phyloP scores from a whole-genome alignment of 53 echinoderm and acorn worm species.

The Zoroaster sp. region DNA sequence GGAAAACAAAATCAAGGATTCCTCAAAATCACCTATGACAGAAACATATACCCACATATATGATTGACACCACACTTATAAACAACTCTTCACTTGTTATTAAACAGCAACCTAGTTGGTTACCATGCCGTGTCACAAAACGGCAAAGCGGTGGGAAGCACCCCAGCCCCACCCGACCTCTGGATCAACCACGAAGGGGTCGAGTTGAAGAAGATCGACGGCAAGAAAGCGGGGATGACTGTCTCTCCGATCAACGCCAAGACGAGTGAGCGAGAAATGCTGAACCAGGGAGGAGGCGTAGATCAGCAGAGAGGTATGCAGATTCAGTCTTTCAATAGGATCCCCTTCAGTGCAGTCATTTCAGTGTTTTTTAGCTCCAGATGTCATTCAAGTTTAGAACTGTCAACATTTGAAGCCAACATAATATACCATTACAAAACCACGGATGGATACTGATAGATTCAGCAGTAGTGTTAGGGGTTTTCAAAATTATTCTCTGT shows the following conservation, averaged over 20 bases:
- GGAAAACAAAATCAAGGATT: not conserved
- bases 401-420: too few relatives aligned
- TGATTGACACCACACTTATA: not conserved
- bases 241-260: slow-evolving; percentile 25
- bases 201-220: slow-evolving; percentile 10
- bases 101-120: slow-evolving; percentile 54
- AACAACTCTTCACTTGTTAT: too few relatives aligned
- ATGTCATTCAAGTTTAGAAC: too few relatives aligned
- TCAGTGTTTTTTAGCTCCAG: too few relatives aligned
- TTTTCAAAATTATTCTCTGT: too few relatives aligned
- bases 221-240: slow-evolving; percentile 14
- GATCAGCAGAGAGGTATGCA: slow-evolving; percentile 56
- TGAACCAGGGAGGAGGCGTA: slow-evolving; percentile 49
- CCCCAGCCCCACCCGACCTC: slow-evolving; percentile 65
- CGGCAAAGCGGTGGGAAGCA: slow-evolving; percentile 56
- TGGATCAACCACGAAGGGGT: slow-evolving; percentile 52
- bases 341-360: too few relatives aligned
- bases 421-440: too few relatives aligned
- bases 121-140: slow-evolving; percentile 67
- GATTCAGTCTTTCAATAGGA: too few relatives aligned
- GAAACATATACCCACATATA: not conserved
- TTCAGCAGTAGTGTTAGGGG: too few relatives aligned
- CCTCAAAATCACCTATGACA: not conserved
- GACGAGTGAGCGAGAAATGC: slow-evolving; percentile 28
- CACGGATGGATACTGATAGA: too few relatives aligned